Percentiles rank a stretch among this genome's conserved stretches.
Conservation (phyloP, 2,888 invertebrate genomes). For the Gryllus longicercus region DNA sequence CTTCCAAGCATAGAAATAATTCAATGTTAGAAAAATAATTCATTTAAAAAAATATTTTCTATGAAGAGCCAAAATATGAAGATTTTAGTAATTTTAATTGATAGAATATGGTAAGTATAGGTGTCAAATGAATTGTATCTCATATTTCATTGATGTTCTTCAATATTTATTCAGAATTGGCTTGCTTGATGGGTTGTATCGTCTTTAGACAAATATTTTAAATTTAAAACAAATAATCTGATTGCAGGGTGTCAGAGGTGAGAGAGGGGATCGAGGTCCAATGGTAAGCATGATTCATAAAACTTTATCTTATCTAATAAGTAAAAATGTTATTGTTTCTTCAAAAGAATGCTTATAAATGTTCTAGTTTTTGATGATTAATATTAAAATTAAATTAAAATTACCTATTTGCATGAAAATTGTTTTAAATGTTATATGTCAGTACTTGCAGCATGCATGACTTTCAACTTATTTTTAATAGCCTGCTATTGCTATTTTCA, state of each 20-base stretch:
- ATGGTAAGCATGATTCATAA: conserved; percentile 58
- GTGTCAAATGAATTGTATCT: too few relatives aligned
- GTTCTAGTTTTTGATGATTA: neutral
- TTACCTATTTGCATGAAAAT: neutral
- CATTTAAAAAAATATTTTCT: too few relatives aligned
- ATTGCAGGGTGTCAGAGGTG: conserved; percentile 69
- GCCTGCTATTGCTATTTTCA: neutral
- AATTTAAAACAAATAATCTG: conserved; percentile 18
- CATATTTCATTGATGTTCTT: too few relatives aligned
- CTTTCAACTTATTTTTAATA: neutral
- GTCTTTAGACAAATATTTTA: neutral
- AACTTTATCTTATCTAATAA: too few relatives aligned
- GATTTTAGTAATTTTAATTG: too few relatives aligned
- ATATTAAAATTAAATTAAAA: neutral
- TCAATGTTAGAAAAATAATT: too few relatives aligned
- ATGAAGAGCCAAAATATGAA: too few relatives aligned
- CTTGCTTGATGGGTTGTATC: neutral
- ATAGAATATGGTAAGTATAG: too few relatives aligned
- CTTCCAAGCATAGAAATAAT: too few relatives aligned
- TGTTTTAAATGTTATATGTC: neutral
- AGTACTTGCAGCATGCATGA: neutral
- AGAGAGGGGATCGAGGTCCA: conserved; percentile 69
- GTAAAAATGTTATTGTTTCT: too few relatives aligned
- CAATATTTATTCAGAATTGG: neutral
- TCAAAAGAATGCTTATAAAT: too few relatives aligned